A percentile compares a stretch with the other conserved stretches of the same genome.
These are phyloP conservation scores for Pyrochroa serraticornis DNA, from an alignment of 2,888 invertebrate genomes.

Conservation along the genomic window DNA sequence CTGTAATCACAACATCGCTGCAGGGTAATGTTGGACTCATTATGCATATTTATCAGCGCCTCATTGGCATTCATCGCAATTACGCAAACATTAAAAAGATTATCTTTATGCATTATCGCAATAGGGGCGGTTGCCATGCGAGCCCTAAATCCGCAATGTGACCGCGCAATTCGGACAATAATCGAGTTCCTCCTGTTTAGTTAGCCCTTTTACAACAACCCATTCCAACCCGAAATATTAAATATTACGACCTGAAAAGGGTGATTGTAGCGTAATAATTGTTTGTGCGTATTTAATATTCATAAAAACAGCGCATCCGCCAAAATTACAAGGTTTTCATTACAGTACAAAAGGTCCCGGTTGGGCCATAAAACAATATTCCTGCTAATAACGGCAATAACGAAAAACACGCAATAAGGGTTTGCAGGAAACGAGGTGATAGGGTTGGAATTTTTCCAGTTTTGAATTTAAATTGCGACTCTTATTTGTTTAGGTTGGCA, in stretches of 20 bases:
- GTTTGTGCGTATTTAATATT: constrained; percentile 25
- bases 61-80: constrained; percentile 21
- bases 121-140: constrained; percentile 7
- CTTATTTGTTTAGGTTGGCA: background rate
- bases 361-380: constrained; percentile 40
- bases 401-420: background rate
- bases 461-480: background rate
- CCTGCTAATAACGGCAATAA: constrained; percentile 15
- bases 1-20: constrained; percentile 11
- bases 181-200: background rate
- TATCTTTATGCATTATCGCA: constrained; percentile 22
- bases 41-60: constrained; percentile 20
- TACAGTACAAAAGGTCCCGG: constrained; percentile 34
- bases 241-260: background rate
- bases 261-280: constrained; percentile 10
- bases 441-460: background rate
- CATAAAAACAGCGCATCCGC: constrained; percentile 17
- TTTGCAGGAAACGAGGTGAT: constrained; percentile 3
- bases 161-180: background rate
- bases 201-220: background rate
- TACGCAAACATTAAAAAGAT: constrained; percentile 18
- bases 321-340: constrained; percentile 30
- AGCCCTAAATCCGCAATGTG: background rate
- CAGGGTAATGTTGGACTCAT: constrained; percentile 11
- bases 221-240: constrained; percentile 9